These are phyloP conservation scores for Mormyrus proboscirostris DNA, from an alignment of 2,797 vertebrate species.

Conservation along the genomic window DNA sequence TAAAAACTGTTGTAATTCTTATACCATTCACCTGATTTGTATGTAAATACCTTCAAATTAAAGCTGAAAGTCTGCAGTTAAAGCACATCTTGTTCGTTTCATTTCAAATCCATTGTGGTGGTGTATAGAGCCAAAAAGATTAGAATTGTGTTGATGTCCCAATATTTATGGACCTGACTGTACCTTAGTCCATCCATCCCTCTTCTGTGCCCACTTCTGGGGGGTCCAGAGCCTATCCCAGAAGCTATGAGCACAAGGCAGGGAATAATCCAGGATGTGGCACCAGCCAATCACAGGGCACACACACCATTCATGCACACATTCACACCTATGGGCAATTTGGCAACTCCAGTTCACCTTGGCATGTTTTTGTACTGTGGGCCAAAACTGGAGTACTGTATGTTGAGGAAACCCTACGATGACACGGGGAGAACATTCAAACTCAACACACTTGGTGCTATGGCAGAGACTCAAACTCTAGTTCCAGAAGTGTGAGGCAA, in stretches of 20 bases:
- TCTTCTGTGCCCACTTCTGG: neutral
- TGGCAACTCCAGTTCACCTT: neutral
- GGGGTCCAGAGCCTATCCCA: neutral
- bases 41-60: neutral
- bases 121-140: neutral
- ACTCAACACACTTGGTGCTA: neutral
- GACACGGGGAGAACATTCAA: neutral
- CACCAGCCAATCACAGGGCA: neutral
- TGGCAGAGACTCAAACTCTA: neutral
- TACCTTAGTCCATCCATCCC: neutral
- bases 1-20: slow-evolving; percentile 15
- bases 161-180: neutral
- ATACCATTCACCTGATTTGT: slow-evolving; percentile 9
- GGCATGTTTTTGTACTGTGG: neutral
- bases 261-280: neutral
- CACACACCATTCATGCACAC: neutral
- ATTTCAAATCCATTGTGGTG: neutral
- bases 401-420: neutral
- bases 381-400: neutral
- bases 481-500: neutral
- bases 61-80: neutral
- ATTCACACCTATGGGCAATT: neutral
- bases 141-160: neutral
- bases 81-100: neutral
- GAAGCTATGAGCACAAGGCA: neutral